Conservation (phyloP, 2,797 vertebrate genomes). For the Emys orbicularis region DNA sequence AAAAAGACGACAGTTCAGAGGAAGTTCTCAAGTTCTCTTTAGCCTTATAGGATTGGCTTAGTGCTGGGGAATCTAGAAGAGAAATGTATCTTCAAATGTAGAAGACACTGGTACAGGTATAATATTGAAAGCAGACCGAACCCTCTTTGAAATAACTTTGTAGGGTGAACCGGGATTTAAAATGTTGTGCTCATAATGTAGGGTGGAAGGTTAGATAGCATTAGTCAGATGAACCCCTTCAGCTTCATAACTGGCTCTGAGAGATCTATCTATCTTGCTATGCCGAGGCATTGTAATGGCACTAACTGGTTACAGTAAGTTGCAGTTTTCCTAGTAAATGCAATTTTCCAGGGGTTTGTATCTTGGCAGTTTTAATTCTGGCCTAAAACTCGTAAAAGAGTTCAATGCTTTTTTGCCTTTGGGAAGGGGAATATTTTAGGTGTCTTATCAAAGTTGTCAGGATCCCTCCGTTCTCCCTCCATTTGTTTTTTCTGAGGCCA, state of each 20-base stretch:
- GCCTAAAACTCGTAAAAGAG: background rate
- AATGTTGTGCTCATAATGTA: background rate
- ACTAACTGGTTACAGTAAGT: conserved; percentile 1
- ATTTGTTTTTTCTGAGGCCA: background rate
- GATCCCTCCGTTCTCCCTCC: background rate
- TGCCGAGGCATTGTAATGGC: conserved; percentile 20
- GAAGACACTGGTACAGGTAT: background rate
- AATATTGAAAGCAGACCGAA: background rate
- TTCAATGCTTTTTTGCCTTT: background rate
- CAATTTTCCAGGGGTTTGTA: conserved; percentile 8
- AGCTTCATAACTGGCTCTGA: conserved; percentile 16
- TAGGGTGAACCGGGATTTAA: background rate
- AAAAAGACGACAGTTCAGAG: background rate
- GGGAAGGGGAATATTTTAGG: background rate
- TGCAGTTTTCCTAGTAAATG: conserved; percentile 10
- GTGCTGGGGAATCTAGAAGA: background rate
- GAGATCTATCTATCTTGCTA: background rate
- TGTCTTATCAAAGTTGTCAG: background rate
- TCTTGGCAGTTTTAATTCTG: conserved; percentile 58
- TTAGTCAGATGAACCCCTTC: conserved; percentile 1
- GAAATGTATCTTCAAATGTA: background rate
- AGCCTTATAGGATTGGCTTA: background rate
- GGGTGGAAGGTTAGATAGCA: background rate
- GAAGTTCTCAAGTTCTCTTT: background rate
- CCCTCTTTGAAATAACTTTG: background rate